Evolutionary conservation across 2,797 vertebrate species (phyloP), one percentile per base, ranked within the genome.

Genomic region (Parambassis ranga): DNA sequence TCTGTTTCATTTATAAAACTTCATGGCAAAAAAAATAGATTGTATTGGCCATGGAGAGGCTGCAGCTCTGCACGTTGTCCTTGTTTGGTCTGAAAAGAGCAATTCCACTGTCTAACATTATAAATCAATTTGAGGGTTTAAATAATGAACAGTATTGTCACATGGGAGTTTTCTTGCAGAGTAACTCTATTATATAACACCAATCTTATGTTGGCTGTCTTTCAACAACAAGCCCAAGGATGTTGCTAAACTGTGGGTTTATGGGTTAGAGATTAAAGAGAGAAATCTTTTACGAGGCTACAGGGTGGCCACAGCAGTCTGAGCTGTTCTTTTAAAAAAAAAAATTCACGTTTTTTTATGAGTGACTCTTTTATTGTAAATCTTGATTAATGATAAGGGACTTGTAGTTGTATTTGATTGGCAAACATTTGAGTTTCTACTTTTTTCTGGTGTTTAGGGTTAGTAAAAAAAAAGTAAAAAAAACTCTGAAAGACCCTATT

Each of bases 101-200:
- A 56, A 60, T 66, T 65, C 68, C 44, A 37, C 27, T 13, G 36
- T 72, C 18, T 28, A 60, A 81, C 65, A 75, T 65, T 74, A 71
- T 59, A 87, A 83, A 82, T 76, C 56, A 49, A 74, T 82, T 73
- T 77, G 23, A 76, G 33, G 50, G 66, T 15, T 61, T 86, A 71
- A 87, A 87, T 82, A 86, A 88, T 87, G 53, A 74, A 86, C 49
- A 47, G 9, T 13, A 14, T 44, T 42, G 28, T 55, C 52, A 33
- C 41, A 32, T 42, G 18, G 30, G 71, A 71, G 46, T 31, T 49
- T 42, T 72, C 44, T 75, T 5, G 3, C 9, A 53, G 56, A 37
- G 47, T 30, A 43, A 24, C 50, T 20, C 10, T 32, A 16, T 55
- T 55, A 30, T 28, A 20, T 16, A 55, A 41, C n/a, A 32, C 38